Evolutionary conservation across 2,113 vertebrate genomes (phyloP), one percentile per base, ranked within the genome.

Genomic region (Mustela nigripes): DNA sequence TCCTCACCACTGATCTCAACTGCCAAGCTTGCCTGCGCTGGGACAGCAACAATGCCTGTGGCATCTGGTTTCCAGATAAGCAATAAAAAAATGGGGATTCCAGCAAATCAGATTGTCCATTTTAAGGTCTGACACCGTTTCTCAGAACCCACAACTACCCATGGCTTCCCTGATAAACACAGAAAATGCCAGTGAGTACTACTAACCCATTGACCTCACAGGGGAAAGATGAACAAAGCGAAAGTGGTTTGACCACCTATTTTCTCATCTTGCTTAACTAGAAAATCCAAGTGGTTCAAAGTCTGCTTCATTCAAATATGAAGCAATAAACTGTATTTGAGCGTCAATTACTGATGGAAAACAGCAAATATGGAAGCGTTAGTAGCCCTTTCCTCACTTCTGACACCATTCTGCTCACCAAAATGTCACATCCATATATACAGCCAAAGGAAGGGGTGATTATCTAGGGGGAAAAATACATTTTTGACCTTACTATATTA

Each of bases 1-100:
- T 96, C 97, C 90, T 96, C 83, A 74, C 45, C 71, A 56, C 50
- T 60, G 97, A 96, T 96, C 95, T 95, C 60, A 60, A 48, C 36
- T 7, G 31, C 69, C 80, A 89, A 26, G 36, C 31, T 93, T 58
- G 11, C 0, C 0, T 36, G 21, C 0, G 0, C 67, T 39, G n/a
- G 93, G 63, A 93, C 33, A 96, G 73, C 39, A 94, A 88, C n/a
- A 65, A 63, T 42, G 63, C 11, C 31, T 36, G 39, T 12, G 12
- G 2, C 65, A 16, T 87, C 92, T 56, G 94, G 28, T 95, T 89
- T 86, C 3, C 5, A 98, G 94, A 16, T 5, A 89, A n/a, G 31
- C 45, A 4, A 24, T 56, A 69, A 95, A 91, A 91, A 11, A 97
- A 91, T 7, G 12, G 89, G 71, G 76, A 95, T 88, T 82, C 67